These are phyloP conservation scores for Himantopus leucocephalus DNA, from an alignment of 2,113 vertebrate genomes.

Conservation along the genomic window DNA sequence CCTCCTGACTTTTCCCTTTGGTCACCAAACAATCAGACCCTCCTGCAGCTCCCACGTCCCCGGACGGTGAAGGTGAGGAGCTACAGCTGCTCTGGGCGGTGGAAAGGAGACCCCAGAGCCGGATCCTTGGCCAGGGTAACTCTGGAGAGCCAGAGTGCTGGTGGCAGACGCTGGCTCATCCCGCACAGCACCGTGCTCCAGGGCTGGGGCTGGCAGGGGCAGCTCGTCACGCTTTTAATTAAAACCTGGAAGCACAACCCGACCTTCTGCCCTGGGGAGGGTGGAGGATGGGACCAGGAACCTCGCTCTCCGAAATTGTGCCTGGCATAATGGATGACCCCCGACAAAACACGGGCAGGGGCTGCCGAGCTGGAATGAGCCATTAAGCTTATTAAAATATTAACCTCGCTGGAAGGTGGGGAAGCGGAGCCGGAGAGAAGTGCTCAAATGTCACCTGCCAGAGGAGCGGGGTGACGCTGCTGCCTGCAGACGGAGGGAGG, in stretches of 20 bases:
- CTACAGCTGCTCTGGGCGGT: background rate
- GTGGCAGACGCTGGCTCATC: background rate
- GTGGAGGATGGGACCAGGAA: background rate
- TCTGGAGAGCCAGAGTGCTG: background rate
- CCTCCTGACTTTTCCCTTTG: background rate
- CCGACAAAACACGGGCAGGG: background rate
- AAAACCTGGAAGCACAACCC: background rate
- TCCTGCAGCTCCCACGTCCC: background rate
- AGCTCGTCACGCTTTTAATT: background rate
- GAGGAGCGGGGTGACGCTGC: background rate
- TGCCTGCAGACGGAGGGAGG: background rate
- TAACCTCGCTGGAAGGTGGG: background rate
- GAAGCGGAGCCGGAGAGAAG: background rate
- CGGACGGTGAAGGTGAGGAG: background rate
- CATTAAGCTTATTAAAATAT: constrained; percentile 39
- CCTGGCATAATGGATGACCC: background rate
- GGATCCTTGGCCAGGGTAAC: background rate
- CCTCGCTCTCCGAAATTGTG: accelerated
- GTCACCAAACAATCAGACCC: background rate
- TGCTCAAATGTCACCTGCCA: background rate
- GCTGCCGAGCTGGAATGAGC: background rate
- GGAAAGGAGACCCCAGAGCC: background rate
- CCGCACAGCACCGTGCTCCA: accelerated
- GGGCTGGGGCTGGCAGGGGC: background rate
- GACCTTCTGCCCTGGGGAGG: background rate